Evolutionary conservation across 1,140 invertebrate genomes (phyloP), one percentile per base, ranked within the genome.

Genomic region (Drosophila bocki): DNA sequence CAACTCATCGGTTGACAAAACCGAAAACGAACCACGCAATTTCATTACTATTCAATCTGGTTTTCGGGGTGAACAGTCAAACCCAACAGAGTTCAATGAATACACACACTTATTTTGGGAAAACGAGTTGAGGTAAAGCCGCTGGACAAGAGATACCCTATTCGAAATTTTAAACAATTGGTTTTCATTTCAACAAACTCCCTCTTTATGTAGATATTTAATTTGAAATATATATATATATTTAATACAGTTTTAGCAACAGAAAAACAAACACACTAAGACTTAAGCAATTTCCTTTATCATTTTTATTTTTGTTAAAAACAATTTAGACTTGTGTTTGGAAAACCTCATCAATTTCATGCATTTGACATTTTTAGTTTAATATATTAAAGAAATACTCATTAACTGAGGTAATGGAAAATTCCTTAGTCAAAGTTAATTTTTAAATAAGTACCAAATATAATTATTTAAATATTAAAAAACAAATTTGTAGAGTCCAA

Each of bases 41-140:
- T 79, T 51, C 54, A 72, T 74, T 69, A 39, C 62, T 26, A 47
- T 53, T 63, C 58, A 33, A 74, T 70, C 53, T 62, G 42, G 9
- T 50, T 60, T 56, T 59, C 17, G n/a, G 48, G 44, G 65, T 71
- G 44, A 71, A 48, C 41, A 26, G 65, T 70, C 65, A 35, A 59
- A 42, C 32, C 15, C 67, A 71, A 65, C 51, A 9, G 72, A 86
- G 47, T 78, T 75, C 68, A 64, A 67, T 68, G 44, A 42, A 63
- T 68, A 54, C 33, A 39, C 22, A 39, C 35, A 35, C 17, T 54
- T 15, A 22, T n/a, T 22, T 33, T 15, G 15, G 19, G 22, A 65
- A 68, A 68, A 39, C 13, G 13, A 13, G 22, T 32, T 64, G n/a
- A 5, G 17, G 13, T 7, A 12, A 37, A 19, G 7, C 0, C 0